These are phyloP conservation scores for Heliothis peltigera DNA, from an alignment of 2,888 invertebrate species.

Conservation along the genomic window DNA sequence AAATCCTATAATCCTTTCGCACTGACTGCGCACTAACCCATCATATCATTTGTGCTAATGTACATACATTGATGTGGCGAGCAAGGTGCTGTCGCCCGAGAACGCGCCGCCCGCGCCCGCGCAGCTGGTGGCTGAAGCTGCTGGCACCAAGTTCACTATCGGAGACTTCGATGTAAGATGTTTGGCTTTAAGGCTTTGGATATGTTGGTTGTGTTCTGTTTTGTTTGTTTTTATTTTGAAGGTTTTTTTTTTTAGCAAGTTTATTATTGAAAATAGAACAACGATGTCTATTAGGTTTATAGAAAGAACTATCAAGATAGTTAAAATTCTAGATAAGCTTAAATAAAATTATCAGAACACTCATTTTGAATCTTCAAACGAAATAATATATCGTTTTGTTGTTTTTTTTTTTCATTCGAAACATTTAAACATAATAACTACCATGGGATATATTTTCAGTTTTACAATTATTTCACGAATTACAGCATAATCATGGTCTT, in stretches of 20 bases:
- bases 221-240: background rate
- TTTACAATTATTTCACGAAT: too few species aligned
- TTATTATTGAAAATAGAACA: background rate
- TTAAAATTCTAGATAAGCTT: background rate
- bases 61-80: slow-evolving; percentile 64
- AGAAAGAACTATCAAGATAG: background rate
- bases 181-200: slow-evolving; percentile 20
- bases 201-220: background rate
- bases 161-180: slow-evolving; percentile 94
- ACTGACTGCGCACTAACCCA: background rate
- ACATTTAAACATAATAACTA: too few species aligned
- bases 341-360: background rate
- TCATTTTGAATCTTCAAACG: slow-evolving; percentile 42
- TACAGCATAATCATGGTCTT: too few species aligned
- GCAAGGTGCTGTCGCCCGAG: slow-evolving; percentile 90
- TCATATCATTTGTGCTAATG: slow-evolving; percentile 47
- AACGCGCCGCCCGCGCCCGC: slow-evolving; percentile 90
- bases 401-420: background rate
- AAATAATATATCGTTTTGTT: slow-evolving; percentile 27
- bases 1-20: background rate
- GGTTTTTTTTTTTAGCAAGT: background rate
- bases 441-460: too few species aligned
- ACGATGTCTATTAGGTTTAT: too few species aligned
- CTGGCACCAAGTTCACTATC: slow-evolving; percentile 92
- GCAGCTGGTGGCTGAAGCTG: slow-evolving; percentile 87